A percentile compares a stretch with the other conserved stretches of the same genome.
phyloP scores from a whole-genome alignment of 2,888 invertebrate species.

The Cartodere bifasciata region DNA sequence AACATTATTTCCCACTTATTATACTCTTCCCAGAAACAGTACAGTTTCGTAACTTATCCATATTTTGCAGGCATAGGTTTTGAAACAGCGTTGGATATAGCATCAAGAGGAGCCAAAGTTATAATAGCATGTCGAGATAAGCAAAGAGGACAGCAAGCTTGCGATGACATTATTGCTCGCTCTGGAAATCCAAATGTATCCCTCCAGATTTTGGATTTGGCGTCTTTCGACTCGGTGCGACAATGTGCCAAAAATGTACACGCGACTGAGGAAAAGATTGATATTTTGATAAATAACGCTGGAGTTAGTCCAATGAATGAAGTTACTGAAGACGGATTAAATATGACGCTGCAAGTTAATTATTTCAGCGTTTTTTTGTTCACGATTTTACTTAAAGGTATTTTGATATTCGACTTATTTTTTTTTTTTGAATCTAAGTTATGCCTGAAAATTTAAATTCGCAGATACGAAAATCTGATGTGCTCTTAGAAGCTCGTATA shows the following conservation, averaged over 20 bases:
- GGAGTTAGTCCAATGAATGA: slow-evolving; percentile 40
- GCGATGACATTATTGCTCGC: slow-evolving; percentile 27
- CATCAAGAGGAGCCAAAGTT: slow-evolving; percentile 39
- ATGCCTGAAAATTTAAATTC: too few relatives aligned
- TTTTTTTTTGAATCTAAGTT: too few relatives aligned
- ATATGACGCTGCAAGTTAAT: slow-evolving; percentile 54
- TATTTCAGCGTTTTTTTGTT: slow-evolving; percentile 61
- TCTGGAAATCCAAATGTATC: slow-evolving; percentile 32
- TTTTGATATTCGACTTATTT: too few relatives aligned
- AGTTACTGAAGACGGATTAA: slow-evolving; percentile 50
- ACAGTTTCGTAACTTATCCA: too few relatives aligned
- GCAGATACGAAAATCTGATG: too few relatives aligned
- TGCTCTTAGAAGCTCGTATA: too few relatives aligned
- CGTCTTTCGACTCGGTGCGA: slow-evolving; percentile 43
- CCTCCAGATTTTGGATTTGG: slow-evolving; percentile 39
- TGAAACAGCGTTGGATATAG: slow-evolving; percentile 35
- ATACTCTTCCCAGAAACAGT: too few relatives aligned
- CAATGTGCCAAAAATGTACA: slow-evolving; percentile 50
- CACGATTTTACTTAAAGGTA: slow-evolving; percentile 48
- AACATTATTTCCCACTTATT: too few relatives aligned
- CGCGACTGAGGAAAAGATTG: slow-evolving; percentile 40
- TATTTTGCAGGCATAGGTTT: slow-evolving; percentile 32
- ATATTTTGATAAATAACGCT: slow-evolving; percentile 54
- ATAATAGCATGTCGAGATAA: slow-evolving; percentile 41
- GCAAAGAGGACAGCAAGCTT: slow-evolving; percentile 25